phyloP scores from a whole-genome alignment of 1,140 invertebrate genomes.

The Seison nebaliae region DNA sequence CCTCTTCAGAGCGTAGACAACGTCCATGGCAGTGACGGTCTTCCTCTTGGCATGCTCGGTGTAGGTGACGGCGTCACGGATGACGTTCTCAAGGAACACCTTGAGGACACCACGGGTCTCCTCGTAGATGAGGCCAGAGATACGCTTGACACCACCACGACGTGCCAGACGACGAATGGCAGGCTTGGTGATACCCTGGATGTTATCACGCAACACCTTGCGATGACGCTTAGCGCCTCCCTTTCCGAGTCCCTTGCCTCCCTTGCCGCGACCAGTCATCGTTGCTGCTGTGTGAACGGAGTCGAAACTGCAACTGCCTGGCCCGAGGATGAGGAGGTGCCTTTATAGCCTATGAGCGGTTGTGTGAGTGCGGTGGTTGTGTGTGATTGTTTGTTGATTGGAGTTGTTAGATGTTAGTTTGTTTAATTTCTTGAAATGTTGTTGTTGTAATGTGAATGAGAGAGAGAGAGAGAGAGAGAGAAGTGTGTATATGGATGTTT shows the following conservation, averaged over 20 bases:
- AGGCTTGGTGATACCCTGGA: constrained; percentile 44
- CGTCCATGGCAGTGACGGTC: constrained; percentile 56
- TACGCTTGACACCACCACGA: constrained; percentile 46
- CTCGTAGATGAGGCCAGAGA: constrained; percentile 46
- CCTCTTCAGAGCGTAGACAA: constrained; percentile 53
- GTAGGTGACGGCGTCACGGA: constrained; percentile 53
- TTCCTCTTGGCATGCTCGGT: constrained; percentile 54
- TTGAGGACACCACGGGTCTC: constrained; percentile 44
- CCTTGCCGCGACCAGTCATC: constrained; percentile 23
- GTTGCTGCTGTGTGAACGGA: too few relatives aligned
- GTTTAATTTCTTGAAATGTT: too few relatives aligned
- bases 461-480: too few relatives aligned
- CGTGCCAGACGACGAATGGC: constrained; percentile 40
- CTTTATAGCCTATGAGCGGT: too few relatives aligned
- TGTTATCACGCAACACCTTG: constrained; percentile 38
- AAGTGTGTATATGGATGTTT: too few relatives aligned
- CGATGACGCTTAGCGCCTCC: constrained; percentile 22
- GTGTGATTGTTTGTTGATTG: too few relatives aligned
- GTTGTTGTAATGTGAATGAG: too few relatives aligned
- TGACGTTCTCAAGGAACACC: constrained; percentile 52
- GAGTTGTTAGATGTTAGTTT: too few relatives aligned
- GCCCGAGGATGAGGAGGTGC: too few relatives aligned
- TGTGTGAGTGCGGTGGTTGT: too few relatives aligned
- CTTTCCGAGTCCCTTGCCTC: constrained; percentile 22
- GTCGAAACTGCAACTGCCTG: too few relatives aligned